Evolutionary conservation across 35 echinoderm and acorn worm genomes (phyloP).

Genomic region (Apostichopus californicus): DNA sequence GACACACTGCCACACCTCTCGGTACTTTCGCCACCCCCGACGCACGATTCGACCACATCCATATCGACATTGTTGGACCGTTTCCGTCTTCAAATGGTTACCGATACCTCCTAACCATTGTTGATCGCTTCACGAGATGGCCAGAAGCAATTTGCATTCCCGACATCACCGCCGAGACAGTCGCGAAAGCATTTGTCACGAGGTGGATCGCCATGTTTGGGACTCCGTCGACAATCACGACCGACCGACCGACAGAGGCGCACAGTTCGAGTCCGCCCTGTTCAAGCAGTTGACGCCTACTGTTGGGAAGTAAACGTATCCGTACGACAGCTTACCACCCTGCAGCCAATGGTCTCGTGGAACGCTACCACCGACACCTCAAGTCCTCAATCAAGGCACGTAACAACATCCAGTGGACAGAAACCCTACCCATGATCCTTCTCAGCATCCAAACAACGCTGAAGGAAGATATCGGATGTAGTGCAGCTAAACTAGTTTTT

Average conservation of each 20-base stretch:
- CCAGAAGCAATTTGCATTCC: too few species aligned
- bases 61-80: slow-evolving; percentile 29
- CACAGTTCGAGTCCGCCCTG: slow-evolving; percentile 39
- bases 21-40: slow-evolving; percentile 69
- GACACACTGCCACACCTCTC: slow-evolving; percentile 55
- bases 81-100: slow-evolving; percentile 63
- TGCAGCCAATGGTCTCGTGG: slow-evolving; percentile 40
- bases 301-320: neutral
- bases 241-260: slow-evolving; percentile 57
- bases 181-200: slow-evolving; percentile 33
- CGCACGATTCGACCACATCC: slow-evolving; percentile 47
- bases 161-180: slow-evolving; percentile 32
- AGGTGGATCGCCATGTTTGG: neutral
- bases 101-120: slow-evolving; percentile 43
- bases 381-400: slow-evolving; percentile 58
- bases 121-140: too few species aligned
- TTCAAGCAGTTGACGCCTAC: neutral
- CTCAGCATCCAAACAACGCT: slow-evolving; percentile 57
- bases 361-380: slow-evolving; percentile 40
- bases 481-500: neutral
- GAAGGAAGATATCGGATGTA: slow-evolving; percentile 48
- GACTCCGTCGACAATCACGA: slow-evolving; percentile 28
- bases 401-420: slow-evolving; percentile 30
- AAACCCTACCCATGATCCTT: slow-evolving; percentile 49
- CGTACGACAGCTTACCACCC: slow-evolving; percentile 68